Base-by-base conservation (phyloP, 1,140 invertebrate genomes). In the Probaryconus sp. region DNA sequence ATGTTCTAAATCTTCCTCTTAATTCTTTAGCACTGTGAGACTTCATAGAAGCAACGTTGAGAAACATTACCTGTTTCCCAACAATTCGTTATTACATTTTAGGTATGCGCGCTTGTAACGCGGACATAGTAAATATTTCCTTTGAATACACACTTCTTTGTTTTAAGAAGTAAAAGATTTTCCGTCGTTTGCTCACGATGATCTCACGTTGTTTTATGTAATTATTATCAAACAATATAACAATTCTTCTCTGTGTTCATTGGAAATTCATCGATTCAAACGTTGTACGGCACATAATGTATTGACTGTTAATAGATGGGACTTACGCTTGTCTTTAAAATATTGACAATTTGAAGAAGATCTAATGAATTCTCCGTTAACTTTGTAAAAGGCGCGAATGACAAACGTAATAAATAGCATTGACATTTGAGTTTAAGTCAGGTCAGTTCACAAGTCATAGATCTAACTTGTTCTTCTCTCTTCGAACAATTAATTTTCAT, bases 191-290 rank as follows among this genome's bases (percentile, higher is more conserved):
- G n/a, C 11, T 35, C 16, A 5, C 14, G 26, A 58, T 45, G 38
- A 43, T 14, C 38, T 45, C 40, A 47, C 14, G 11, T 35, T 5
- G 1, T 35, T 37, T 38, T 26, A 30, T 30, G 43, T 21, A 61
- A n/a, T n/a, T n/a, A 61, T 61, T 61, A 40, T 48, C 43, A 48
- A 48, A 48, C 56, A 45, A 40, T 60, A 47, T 47, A 61, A 61
- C 21, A 61, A 61, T 47, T 37, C 37, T 31, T n/a, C n/a, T 4
- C 31, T 11, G 4, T 33, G 17, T 63, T 1, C 16, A 63, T 51
- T 50, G 24, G 24, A 42, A 50, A 51, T 63, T 50, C 35, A 63
- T 51, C 37, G 26, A 30, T 42, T 40, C 42, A 33, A 7, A 0
- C n/a, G 28, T 2, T 28, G 20, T 9, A 21, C 18, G 40, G 5